A percentile compares a stretch with the other conserved stretches of the same genome.
Evolutionary conservation across 2,113 vertebrate genomes (phyloP).

Genomic region (Labeo catla): DNA sequence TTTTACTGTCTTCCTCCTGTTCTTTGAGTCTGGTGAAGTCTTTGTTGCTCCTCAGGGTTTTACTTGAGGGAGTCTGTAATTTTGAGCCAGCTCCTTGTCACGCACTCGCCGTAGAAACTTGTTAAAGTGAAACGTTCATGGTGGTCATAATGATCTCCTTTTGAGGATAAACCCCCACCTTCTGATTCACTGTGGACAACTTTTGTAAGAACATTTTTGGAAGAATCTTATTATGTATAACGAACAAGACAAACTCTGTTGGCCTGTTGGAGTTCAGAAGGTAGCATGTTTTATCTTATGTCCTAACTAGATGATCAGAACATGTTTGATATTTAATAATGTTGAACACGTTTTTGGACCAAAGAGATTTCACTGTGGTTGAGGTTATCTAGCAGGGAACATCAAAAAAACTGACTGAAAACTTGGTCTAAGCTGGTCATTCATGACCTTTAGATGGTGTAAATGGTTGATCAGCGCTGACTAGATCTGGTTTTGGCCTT

Average conservation of each 20-base stretch:
- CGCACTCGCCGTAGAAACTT: neutral
- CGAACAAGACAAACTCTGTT: neutral
- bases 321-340: neutral
- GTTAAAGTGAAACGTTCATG: neutral
- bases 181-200: neutral
- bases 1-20: slow-evolving; percentile 26
- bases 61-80: neutral
- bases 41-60: slow-evolving; percentile 6
- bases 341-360: neutral
- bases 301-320: neutral
- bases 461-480: neutral
- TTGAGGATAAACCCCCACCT: neutral
- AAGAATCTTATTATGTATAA: neutral
- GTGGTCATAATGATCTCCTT: slow-evolving; percentile 11
- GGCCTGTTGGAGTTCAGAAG: neutral
- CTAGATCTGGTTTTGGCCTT: neutral
- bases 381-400: neutral
- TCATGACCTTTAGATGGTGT: neutral
- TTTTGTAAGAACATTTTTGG: neutral
- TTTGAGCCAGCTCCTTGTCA: slow-evolving; percentile 15
- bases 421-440: neutral
- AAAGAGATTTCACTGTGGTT: neutral
- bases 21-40: slow-evolving; percentile 39
- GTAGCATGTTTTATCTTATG: neutral
- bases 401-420: neutral